Conservation (phyloP, 2,113 vertebrate genomes). For the Pteronura brasiliensis region DNA sequence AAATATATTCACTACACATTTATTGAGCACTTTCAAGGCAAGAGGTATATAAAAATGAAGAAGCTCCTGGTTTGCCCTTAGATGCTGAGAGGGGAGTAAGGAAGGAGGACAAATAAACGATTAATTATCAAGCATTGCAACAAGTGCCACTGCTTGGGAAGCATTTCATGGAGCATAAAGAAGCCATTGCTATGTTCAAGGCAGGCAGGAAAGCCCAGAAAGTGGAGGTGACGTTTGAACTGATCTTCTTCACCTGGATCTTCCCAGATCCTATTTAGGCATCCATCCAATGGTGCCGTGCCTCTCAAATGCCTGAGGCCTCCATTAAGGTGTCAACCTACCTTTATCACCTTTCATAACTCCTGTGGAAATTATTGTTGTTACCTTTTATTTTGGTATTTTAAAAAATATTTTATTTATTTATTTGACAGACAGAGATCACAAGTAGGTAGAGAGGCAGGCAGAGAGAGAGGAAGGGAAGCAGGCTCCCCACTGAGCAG, state of each 20-base stretch:
- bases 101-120: background rate
- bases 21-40: background rate
- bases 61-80: background rate
- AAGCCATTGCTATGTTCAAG: background rate
- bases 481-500: too few species aligned
- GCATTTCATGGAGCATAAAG: background rate
- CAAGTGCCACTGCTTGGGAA: background rate
- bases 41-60: background rate
- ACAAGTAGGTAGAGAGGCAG: too few species aligned
- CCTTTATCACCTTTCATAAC: background rate
- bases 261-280: background rate
- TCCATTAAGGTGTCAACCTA: background rate
- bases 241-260: background rate
- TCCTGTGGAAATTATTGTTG: background rate
- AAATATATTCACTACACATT: background rate
- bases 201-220: background rate
- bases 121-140: background rate
- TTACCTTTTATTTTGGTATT: background rate
- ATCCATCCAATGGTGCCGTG: too few species aligned
- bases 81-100: background rate
- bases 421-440: too few species aligned
- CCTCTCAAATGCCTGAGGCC: background rate
- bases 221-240: background rate
- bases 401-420: too few species aligned
- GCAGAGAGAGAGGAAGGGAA: too few species aligned